Evolutionary conservation across 2,113 vertebrate species (phyloP).

Genomic region (Rhea americana): DNA sequence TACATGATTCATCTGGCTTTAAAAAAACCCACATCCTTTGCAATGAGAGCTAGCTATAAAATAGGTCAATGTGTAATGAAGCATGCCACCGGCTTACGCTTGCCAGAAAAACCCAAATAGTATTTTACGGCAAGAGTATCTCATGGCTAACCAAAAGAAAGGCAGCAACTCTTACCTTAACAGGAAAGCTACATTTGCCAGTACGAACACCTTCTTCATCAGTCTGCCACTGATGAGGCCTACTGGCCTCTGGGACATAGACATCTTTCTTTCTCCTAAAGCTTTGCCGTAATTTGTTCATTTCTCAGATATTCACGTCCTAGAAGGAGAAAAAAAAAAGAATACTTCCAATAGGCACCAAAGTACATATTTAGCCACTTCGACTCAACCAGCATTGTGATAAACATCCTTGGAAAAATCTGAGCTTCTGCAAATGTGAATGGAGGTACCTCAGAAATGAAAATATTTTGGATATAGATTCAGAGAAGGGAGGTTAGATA

Average conservation of each 20-base stretch:
- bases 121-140: background rate
- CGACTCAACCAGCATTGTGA: background rate
- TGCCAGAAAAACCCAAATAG: background rate
- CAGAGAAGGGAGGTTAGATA: background rate
- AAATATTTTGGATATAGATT: background rate
- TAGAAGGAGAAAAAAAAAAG: slow-evolving; percentile 39
- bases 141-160: background rate
- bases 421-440: background rate
- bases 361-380: background rate
- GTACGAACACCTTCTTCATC: slow-evolving; percentile 97
- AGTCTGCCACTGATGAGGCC: slow-evolving; percentile 98
- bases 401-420: background rate
- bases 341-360: slow-evolving; percentile 3
- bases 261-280: slow-evolving; percentile 99
- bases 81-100: background rate
- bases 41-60: slow-evolving; percentile 21
- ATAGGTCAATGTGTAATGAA: slow-evolving; percentile 55
- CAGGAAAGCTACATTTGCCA: slow-evolving; percentile 96
- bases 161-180: slow-evolving; percentile 87
- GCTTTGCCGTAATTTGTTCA: slow-evolving; percentile 99
- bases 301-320: slow-evolving; percentile 84
- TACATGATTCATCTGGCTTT: slow-evolving; percentile 36
- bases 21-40: background rate
- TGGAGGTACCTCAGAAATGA: background rate
- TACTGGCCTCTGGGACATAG: slow-evolving; percentile 96